Evolutionary conservation across 2,113 vertebrate species (phyloP).

Genomic region (Paramormyrops kingsleyae): DNA sequence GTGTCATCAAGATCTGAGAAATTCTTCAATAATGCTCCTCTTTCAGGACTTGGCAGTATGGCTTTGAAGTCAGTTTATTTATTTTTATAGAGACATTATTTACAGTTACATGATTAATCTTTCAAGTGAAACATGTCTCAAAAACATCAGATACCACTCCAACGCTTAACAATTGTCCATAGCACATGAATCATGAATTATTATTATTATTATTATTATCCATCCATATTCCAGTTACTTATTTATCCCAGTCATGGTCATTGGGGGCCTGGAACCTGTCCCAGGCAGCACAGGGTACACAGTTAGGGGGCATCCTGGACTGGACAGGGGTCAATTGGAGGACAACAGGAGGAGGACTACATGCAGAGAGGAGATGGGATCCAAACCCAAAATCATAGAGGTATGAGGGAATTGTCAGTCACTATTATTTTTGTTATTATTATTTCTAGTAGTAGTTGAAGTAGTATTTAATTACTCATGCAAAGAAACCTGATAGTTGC

Average conservation of each 20-base stretch:
- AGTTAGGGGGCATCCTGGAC: not conserved
- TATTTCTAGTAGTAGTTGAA: not conserved
- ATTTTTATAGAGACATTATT: not conserved
- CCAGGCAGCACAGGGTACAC: not conserved
- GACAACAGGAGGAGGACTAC: not conserved
- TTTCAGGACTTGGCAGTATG: not conserved
- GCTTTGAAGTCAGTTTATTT: not conserved
- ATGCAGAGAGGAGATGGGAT: not conserved
- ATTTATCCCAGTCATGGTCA: not conserved
- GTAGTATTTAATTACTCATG: not conserved
- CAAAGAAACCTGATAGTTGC: not conserved
- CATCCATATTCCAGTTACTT: not conserved
- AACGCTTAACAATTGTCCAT: not conserved
- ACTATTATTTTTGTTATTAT: not conserved
- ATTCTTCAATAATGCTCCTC: not conserved
- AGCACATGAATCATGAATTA: not conserved
- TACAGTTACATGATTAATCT: not conserved
- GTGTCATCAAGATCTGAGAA: not conserved
- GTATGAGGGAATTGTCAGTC: not conserved
- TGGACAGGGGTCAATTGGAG: not conserved
- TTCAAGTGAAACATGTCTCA: not conserved
- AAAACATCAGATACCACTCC: not conserved
- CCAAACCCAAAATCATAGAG: not conserved
- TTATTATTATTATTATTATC: not conserved
- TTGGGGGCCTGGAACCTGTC: no score